These are phyloP conservation scores for Calcarius ornatus DNA, from an alignment of 2,113 vertebrate genomes.

Conservation along the genomic window DNA sequence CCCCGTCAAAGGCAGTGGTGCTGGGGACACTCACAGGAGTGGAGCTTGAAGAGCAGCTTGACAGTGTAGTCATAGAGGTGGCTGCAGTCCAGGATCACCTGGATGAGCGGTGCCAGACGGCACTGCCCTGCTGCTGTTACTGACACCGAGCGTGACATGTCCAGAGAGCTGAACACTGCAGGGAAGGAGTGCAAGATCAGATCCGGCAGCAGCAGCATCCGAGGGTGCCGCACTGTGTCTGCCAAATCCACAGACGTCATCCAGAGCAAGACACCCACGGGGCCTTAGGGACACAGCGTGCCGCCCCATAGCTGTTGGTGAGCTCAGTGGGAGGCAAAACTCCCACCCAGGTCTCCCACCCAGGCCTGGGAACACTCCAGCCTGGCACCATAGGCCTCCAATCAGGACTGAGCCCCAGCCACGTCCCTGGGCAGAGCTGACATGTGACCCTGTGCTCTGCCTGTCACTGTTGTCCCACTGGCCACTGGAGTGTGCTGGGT, in stretches of 20 bases:
- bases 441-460: background rate
- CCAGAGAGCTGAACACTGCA: constrained; percentile 92
- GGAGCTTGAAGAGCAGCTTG: constrained; percentile 97
- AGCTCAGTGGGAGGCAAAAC: background rate
- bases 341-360: rapidly evolving
- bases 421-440: background rate
- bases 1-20: rapidly evolving
- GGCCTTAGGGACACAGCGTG: background rate
- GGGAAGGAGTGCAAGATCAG: background rate
- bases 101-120: constrained; percentile 94
- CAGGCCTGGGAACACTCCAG: background rate
- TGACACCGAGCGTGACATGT: constrained; percentile 95
- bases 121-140: constrained; percentile 93
- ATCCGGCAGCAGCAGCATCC: rapidly evolving
- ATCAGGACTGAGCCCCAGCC: rapidly evolving
- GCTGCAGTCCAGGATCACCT: constrained; percentile 94
- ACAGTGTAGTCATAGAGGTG: constrained; percentile 97
- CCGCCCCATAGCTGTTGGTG: rapidly evolving
- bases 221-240: rapidly evolving
- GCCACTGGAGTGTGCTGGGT: rapidly evolving
- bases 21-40: constrained; percentile 88
- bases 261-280: rapidly evolving
- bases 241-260: background rate
- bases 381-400: background rate
- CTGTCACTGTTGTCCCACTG: background rate